Base-by-base conservation (phyloP, 2,797 vertebrate genomes). In the Margarornis squamiger region DNA sequence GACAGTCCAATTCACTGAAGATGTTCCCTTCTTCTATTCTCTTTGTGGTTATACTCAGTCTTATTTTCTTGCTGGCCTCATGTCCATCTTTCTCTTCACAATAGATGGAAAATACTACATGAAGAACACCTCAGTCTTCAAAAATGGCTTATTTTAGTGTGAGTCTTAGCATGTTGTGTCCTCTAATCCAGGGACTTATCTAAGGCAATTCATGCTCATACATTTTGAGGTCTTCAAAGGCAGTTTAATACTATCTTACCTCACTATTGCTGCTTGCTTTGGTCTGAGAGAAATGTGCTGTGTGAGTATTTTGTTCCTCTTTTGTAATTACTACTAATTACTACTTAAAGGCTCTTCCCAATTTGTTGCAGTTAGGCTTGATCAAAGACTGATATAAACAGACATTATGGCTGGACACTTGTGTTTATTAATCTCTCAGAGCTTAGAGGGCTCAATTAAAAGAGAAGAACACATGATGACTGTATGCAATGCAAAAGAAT, bases 301-400 rank as follows among this genome's bases (percentile, higher is more conserved):
- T 78, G 36, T 73, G 83, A 87, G 43, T 81, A 83, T 76, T 90
- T 95, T 93, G 57, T 89, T 90, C 23, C 17, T 80, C 15, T 92
- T 92, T 71, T 73, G 21, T 83, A 76, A 85, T 90, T 45, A 51
- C 43, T 88, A 58, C 30, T 97, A 91, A 94, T 96, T 90, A 78
- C 51, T 88, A 38, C 66, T 80, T 93, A 85, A 95, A 89, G 63
- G n/a, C 23, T 77, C 59, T 90, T 88, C 14, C 45, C 67, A 90
- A 92, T 95, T 92, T 92, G 75, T 80, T 93, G 79, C 59, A 74
- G 54, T 92, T 93, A 91, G 59, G 34, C 74, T 92, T 90, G 91
- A 96, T 95, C 91, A 93, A 93, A 96, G 86, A 80, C 58, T 89
- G 88, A 91, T 93, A 87, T 54, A 85, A 95, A 86, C 75, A 96